These are phyloP conservation scores for Tylochromis polylepis DNA, from an alignment of 2,113 vertebrate genomes.

Conservation along the genomic window DNA sequence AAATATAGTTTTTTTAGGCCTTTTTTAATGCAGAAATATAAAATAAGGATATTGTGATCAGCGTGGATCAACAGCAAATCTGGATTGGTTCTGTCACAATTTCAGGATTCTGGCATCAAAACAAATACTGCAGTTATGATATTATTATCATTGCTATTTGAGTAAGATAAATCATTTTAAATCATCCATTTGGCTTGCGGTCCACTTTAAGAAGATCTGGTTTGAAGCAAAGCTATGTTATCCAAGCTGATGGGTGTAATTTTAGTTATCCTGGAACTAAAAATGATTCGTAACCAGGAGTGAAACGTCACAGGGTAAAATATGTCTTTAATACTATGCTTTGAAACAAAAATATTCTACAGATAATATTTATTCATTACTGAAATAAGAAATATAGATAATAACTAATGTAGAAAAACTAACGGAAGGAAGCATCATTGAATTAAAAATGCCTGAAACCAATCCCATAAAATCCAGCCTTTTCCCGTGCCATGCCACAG, in stretches of 20 bases:
- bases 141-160: not conserved
- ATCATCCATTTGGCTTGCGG: not conserved
- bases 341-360: not conserved
- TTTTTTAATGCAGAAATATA: not conserved
- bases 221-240: not conserved
- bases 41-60: not conserved
- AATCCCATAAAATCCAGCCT: conserved; percentile 52
- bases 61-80: conserved; percentile 2
- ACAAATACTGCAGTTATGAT: not conserved
- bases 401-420: not conserved
- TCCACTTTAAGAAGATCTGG: not conserved
- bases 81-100: not conserved
- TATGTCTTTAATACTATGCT: not conserved
- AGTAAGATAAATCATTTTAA: not conserved
- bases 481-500: conserved; percentile 18
- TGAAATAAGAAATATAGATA: not conserved
- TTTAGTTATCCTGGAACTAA: not conserved
- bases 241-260: not conserved
- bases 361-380: not conserved
- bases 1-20: not conserved
- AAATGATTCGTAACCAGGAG: not conserved
- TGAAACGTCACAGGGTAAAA: not conserved
- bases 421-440: not conserved
- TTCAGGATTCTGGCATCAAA: not conserved
- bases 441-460: conserved; percentile 29